Evolutionary conservation across 2,113 vertebrate genomes (phyloP).

Genomic region (Elaphurus davidianus): DNA sequence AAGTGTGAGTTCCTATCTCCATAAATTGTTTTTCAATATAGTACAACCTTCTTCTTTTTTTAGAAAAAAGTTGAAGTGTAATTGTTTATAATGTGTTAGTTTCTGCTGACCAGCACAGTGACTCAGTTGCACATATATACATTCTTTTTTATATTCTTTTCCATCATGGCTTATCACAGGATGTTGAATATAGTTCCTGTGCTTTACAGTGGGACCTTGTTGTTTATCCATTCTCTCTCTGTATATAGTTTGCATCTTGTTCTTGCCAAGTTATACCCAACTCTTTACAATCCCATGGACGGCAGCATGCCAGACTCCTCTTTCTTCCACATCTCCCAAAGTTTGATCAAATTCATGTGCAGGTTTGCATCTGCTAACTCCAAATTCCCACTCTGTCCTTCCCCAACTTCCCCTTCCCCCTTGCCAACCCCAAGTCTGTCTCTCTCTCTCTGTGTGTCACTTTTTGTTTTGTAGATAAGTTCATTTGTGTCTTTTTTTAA

Average conservation of each 20-base stretch:
- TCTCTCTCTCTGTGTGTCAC: neutral
- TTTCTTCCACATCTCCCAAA: neutral
- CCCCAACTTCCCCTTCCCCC: neutral
- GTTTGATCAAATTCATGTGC: neutral
- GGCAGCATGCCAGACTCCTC: neutral
- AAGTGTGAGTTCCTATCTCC: neutral
- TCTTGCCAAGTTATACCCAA: neutral
- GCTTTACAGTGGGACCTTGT: neutral
- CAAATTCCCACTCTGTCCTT: neutral
- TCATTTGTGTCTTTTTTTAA: neutral
- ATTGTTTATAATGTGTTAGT: neutral
- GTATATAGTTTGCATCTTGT: neutral
- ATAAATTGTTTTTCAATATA: neutral
- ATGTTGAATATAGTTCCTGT: neutral
- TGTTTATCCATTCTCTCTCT: neutral
- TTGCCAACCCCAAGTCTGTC: neutral
- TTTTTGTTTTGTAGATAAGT: neutral
- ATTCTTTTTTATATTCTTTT: neutral
- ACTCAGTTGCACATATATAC: neutral
- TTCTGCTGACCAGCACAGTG: neutral
- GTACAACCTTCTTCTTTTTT: neutral
- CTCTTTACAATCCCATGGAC: neutral
- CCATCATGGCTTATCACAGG: neutral
- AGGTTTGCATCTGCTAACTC: neutral
- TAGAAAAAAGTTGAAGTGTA: neutral